Evolutionary conservation across 2,888 invertebrate genomes (phyloP).

Genomic region (Dryocosmus kuriphilus): DNA sequence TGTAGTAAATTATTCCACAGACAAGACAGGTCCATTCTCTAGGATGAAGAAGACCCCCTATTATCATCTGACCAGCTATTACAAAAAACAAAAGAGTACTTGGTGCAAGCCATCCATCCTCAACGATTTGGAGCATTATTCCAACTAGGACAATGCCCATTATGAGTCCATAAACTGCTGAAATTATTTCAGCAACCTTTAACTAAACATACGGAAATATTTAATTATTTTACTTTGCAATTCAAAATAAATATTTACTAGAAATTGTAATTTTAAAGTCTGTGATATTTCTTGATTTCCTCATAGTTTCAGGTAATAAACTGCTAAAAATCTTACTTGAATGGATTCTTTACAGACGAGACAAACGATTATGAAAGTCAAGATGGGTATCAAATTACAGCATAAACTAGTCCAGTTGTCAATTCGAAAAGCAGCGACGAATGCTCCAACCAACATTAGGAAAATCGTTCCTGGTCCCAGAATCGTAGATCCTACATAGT

Average conservation of each 20-base stretch:
- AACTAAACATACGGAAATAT: constrained; percentile 78
- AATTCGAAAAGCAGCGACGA: constrained; percentile 87
- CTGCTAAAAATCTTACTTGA: constrained; percentile 80
- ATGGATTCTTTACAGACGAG: constrained; percentile 83
- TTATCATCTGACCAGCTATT: constrained; percentile 82
- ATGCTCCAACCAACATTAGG: constrained; percentile 90
- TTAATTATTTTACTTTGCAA: background rate
- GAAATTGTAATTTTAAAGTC: too few relatives aligned
- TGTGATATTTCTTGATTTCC: too few relatives aligned
- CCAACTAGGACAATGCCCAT: constrained; percentile 94
- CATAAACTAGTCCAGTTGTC: constrained; percentile 84
- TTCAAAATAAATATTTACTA: background rate
- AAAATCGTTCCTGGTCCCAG: constrained; percentile 91
- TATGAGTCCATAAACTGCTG: constrained; percentile 88
- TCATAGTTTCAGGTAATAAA: background rate
- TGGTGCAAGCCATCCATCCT: constrained; percentile 90
- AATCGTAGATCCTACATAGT: constrained; percentile 82
- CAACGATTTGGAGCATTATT: constrained; percentile 86
- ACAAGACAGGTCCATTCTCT: constrained; percentile 87
- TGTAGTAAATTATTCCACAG: constrained; percentile 89
- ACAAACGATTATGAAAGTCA: constrained; percentile 84
- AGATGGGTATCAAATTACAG: constrained; percentile 84
- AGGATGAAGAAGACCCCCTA: constrained; percentile 85
- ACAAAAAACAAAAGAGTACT: constrained; percentile 91
- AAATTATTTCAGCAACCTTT: constrained; percentile 86